Conservation (phyloP, 2,113 vertebrate genomes). For the Ondatra zibethicus region DNA sequence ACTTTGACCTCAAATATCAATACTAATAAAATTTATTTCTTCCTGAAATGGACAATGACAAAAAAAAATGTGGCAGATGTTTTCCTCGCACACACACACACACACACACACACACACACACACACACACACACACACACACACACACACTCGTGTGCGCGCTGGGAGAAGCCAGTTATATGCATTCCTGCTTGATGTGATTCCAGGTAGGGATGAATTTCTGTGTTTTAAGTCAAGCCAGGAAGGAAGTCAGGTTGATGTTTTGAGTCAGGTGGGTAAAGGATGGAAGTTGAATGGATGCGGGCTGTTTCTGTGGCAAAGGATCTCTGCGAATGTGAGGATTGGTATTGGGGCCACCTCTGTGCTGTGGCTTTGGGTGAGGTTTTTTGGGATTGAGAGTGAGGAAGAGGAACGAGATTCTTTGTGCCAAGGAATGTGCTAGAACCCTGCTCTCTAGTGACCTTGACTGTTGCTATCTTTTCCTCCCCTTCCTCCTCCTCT, state of each 20-base stretch:
- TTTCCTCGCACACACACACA: rapidly evolving
- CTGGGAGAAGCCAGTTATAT: neutral
- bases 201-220: slow-evolving; percentile 9
- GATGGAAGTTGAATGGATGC: neutral
- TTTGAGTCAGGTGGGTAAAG: slow-evolving; percentile 18
- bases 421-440: neutral
- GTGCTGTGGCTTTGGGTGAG: neutral
- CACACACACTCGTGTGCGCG: too few species aligned
- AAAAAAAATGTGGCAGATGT: slow-evolving; percentile 19
- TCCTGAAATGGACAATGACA: slow-evolving; percentile 25
- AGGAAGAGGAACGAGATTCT: neutral
- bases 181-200: neutral
- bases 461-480: neutral
- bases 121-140: too few species aligned
- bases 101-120: too few species aligned
- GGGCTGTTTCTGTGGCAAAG: neutral
- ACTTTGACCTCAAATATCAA: slow-evolving; percentile 65
- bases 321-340: neutral
- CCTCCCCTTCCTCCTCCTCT: neutral
- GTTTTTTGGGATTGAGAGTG: neutral
- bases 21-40: slow-evolving; percentile 60
- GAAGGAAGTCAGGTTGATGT: neutral
- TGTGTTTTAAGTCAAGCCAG: slow-evolving; percentile 19
- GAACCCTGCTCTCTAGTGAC: neutral
- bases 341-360: neutral